Conservation (phyloP, 2,888 invertebrate genomes). For the Heptascelio sp. region DNA sequence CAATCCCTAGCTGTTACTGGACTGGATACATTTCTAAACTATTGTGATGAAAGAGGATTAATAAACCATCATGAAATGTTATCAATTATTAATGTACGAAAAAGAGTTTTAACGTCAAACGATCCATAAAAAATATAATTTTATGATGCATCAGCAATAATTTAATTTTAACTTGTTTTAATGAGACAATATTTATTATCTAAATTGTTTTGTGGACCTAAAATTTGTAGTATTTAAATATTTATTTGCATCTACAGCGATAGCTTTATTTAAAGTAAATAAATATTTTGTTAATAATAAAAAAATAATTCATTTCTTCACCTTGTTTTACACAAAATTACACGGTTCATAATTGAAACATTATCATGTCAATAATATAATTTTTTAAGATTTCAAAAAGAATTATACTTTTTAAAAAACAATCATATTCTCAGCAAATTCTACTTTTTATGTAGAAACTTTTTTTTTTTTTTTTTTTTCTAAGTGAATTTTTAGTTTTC, state of each 20-base stretch:
- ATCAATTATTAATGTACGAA: not conserved
- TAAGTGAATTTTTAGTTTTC: not conserved
- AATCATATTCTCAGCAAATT: slow-evolving; percentile 3
- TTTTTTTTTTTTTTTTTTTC: not conserved
- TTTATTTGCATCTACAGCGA: not conserved
- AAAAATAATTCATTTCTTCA: slow-evolving; percentile 1
- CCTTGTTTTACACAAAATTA: not conserved
- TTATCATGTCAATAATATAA: slow-evolving; percentile 3
- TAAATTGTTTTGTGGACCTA: slow-evolving; percentile 13
- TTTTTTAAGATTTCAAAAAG: not conserved
- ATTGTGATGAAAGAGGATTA: not conserved
- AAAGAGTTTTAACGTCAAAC: not conserved
- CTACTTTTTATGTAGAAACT: not conserved
- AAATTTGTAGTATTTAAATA: not conserved
- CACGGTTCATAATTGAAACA: not conserved
- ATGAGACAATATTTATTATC: not conserved
- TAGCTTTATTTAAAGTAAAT: not conserved
- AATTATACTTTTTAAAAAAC: not conserved
- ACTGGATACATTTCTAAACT: slow-evolving; percentile 1
- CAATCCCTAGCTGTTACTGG: not conserved
- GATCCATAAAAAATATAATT: not conserved
- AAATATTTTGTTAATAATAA: slow-evolving; percentile 1
- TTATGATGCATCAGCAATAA: not conserved
- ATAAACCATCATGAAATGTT: slow-evolving; percentile 3
- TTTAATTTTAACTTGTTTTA: slow-evolving; percentile 3